These are phyloP conservation scores for Spheniscus mendiculus DNA, from an alignment of 2,113 vertebrate species.

Conservation along the genomic window DNA sequence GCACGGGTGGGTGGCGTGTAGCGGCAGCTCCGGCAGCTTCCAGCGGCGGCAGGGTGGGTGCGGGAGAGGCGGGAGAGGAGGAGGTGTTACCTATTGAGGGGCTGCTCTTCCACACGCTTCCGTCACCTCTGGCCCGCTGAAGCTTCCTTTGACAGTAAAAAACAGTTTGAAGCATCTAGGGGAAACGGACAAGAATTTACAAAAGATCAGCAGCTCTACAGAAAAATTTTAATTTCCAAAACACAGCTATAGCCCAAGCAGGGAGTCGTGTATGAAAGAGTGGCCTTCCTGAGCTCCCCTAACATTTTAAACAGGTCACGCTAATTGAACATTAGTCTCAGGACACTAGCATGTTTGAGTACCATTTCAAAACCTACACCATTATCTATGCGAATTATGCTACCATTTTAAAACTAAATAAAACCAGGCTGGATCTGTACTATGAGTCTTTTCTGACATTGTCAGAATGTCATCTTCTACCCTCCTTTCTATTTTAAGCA, in stretches of 20 bases:
- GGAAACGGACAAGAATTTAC: neutral
- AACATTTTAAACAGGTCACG: accelerated
- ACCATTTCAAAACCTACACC: neutral
- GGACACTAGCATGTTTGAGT: neutral
- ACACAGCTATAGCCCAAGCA: neutral
- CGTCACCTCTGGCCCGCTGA: accelerated
- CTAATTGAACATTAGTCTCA: neutral
- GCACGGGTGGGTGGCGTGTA: neutral
- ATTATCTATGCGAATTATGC: neutral
- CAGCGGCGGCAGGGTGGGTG: accelerated
- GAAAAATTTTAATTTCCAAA: neutral
- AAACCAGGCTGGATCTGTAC: neutral
- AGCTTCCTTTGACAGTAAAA: accelerated
- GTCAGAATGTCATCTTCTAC: neutral
- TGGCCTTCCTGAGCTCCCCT: neutral
- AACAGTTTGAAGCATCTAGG: accelerated
- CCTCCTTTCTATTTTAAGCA: neutral
- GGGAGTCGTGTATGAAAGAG: accelerated
- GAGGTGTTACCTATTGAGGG: accelerated
- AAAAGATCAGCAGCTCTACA: neutral
- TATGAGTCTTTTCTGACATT: neutral
- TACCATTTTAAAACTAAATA: neutral
- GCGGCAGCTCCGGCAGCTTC: neutral
- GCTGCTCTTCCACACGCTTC: accelerated
- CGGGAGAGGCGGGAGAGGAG: neutral